Conservation (phyloP, 2,888 invertebrate species). For the Candidula unifasciata region DNA sequence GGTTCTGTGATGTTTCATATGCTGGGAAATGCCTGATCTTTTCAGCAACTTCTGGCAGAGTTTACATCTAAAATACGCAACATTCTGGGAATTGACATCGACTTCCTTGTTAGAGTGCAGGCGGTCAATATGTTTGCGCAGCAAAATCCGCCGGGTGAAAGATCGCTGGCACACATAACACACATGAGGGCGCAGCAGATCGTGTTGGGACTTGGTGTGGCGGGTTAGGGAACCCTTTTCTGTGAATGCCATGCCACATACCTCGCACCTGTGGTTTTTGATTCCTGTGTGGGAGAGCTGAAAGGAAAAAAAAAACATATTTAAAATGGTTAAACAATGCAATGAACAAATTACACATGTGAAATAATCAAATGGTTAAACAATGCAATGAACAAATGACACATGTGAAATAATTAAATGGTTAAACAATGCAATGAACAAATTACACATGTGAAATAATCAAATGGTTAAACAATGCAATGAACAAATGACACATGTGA, state of each 20-base stretch:
- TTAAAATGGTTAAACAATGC: background rate
- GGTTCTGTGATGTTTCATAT: conserved; percentile 3
- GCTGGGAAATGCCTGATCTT: conserved; percentile 25
- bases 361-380: too few species aligned
- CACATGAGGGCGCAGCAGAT: conserved; percentile 37
- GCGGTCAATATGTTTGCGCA: conserved; percentile 44
- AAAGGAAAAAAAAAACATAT: background rate
- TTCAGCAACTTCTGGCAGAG: conserved; percentile 30
- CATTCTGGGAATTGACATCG: background rate
- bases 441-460: too few species aligned
- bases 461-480: too few species aligned
- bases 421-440: too few species aligned
- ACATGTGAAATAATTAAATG: too few species aligned
- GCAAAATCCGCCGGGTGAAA: conserved; percentile 36
- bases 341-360: background rate
- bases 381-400: too few species aligned
- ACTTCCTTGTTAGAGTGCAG: conserved; percentile 15
- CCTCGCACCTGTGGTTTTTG: conserved; percentile 33
- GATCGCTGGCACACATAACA: conserved; percentile 33
- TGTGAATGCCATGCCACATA: conserved; percentile 42
- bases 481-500: too few species aligned
- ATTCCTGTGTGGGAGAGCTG: conserved; percentile 45
- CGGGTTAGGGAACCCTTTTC: conserved; percentile 50
- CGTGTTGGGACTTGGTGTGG: conserved; percentile 43
- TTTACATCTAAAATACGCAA: conserved; percentile 35